phyloP scores from a whole-genome alignment of 2,888 invertebrate species.

The Arrhopalites spinosus region DNA sequence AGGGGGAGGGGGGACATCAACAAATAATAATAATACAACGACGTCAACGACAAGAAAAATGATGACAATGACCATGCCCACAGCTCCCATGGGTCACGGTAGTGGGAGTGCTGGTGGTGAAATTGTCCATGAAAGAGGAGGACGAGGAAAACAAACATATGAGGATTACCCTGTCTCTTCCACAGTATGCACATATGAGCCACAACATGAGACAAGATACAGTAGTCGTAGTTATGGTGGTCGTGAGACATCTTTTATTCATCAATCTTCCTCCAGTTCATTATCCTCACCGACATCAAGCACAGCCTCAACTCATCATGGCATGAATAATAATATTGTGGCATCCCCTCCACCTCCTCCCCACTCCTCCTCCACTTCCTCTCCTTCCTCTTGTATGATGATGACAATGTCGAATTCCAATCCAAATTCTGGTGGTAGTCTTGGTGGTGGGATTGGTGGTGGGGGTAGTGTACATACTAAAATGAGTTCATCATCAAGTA shows the following conservation, averaged over 20 bases:
- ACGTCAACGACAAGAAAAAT: slow-evolving; percentile 40
- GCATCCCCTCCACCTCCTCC: neutral
- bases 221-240: neutral
- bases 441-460: no score
- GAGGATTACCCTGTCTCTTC: neutral
- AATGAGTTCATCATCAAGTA: no score
- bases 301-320: neutral
- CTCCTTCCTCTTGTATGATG: neutral
- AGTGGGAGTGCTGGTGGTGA: slow-evolving; percentile 18
- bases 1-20: no score
- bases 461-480: no score
- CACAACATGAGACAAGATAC: neutral
- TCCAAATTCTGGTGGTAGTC: no score
- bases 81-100: slow-evolving; percentile 32
- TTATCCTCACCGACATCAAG: slow-evolving; percentile 5
- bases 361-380: neutral
- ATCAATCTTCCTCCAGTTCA: slow-evolving; percentile 12
- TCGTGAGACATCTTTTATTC: slow-evolving; percentile 19
- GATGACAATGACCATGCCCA: slow-evolving; percentile 26
- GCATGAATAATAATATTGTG: slow-evolving; percentile 10
- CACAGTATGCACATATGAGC: neutral
- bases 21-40: slow-evolving; percentile 27
- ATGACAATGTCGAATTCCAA: no score
- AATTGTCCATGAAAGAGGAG: slow-evolving; percentile 24
- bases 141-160: slow-evolving; percentile 25